Conservation (phyloP, 1,140 invertebrate species). For the Papilio polytes region DNA sequence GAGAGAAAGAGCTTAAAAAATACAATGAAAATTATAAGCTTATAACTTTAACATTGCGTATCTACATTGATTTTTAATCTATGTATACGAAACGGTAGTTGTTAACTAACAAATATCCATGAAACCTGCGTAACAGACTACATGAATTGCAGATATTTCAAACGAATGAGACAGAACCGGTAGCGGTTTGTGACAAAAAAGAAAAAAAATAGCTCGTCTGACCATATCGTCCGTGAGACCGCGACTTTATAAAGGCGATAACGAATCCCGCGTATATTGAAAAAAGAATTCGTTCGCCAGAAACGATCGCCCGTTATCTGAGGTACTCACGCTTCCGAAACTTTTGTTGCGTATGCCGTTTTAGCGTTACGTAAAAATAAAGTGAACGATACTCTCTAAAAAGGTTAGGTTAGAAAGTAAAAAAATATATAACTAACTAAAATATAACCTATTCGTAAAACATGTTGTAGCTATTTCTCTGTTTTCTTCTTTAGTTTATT, state of each 20-base stretch:
- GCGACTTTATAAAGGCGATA: conserved; percentile 56
- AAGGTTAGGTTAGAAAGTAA: neutral
- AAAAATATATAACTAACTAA: no score
- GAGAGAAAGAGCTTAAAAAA: no score
- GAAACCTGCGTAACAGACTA: neutral
- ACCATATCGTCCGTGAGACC: conserved; percentile 43
- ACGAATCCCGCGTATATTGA: conserved; percentile 46
- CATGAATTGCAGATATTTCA: neutral
- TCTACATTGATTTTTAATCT: neutral
- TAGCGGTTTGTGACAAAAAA: conserved; percentile 51
- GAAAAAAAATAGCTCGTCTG: conserved; percentile 54
- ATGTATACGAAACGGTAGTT: neutral
- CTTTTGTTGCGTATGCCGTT: conserved; percentile 37
- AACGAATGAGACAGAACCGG: conserved; percentile 34
- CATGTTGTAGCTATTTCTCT: no score
- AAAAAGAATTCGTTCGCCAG: conserved; percentile 43
- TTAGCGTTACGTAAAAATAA: conserved; percentile 31
- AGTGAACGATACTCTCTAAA: conserved; percentile 3
- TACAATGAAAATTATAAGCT: no score
- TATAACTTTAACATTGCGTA: no score
- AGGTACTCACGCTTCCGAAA: conserved; percentile 35
- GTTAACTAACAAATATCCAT: neutral
- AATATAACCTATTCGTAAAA: no score
- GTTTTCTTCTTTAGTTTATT: neutral
- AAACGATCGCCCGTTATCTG: conserved; percentile 48